Conservation (phyloP, 92 coral and sea anemone genomes). For the Epizoanthus fatuus region DNA sequence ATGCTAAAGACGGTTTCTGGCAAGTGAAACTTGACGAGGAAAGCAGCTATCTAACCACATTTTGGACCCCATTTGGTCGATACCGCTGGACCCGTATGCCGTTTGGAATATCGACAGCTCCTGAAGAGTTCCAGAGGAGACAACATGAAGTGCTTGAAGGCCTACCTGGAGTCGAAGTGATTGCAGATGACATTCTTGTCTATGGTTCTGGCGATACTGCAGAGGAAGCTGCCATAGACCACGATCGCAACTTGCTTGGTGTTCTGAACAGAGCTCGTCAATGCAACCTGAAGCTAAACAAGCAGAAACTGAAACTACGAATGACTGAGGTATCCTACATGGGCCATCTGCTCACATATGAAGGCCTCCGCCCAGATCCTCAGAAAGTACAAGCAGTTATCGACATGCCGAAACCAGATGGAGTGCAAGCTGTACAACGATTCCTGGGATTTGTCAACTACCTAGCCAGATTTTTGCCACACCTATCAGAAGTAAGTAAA, state of each 20-base stretch:
- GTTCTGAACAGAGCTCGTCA: slow-evolving; percentile 50
- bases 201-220: slow-evolving; percentile 62
- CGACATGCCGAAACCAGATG: slow-evolving; percentile 63
- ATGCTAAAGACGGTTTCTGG: slow-evolving; percentile 77
- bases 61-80: slow-evolving; percentile 69
- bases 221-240: slow-evolving; percentile 55
- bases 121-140: slow-evolving; percentile 81
- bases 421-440: slow-evolving; percentile 52
- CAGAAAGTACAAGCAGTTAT: slow-evolving; percentile 29
- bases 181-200: slow-evolving; percentile 79
- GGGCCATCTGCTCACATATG: slow-evolving; percentile 33
- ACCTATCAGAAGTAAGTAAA: slow-evolving; percentile 40
- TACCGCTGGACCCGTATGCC: slow-evolving; percentile 75
- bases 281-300: slow-evolving; percentile 49
- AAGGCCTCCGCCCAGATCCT: slow-evolving; percentile 48
- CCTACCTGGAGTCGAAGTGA: slow-evolving; percentile 69
- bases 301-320: slow-evolving; percentile 38
- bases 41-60: slow-evolving; percentile 70
- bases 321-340: slow-evolving; percentile 36
- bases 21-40: slow-evolving; percentile 58
- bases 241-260: slow-evolving; percentile 56
- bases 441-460: slow-evolving; percentile 57
- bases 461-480: slow-evolving; percentile 45
- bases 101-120: slow-evolving; percentile 71
- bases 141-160: slow-evolving; percentile 62